Percentiles rank a stretch among this genome's conserved stretches.
phyloP scores from a whole-genome alignment of 2,797 vertebrate genomes.

The Tokudaia muenninki region DNA sequence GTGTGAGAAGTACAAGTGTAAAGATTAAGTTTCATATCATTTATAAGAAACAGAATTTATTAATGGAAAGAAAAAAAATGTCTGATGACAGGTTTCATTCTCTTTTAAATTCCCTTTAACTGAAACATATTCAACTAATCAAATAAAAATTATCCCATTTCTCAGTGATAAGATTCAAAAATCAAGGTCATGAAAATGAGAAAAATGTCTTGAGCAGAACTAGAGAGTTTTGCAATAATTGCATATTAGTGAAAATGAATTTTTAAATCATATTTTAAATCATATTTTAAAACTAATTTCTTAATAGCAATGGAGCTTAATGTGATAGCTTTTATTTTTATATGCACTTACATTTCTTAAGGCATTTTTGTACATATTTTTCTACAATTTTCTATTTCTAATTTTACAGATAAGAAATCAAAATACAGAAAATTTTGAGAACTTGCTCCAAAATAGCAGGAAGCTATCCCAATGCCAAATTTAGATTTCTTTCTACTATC shows the following conservation, averaged over 20 bases:
- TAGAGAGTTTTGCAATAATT: slow-evolving; percentile 39
- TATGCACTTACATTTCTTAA: slow-evolving; percentile 25
- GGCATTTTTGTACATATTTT: slow-evolving; percentile 40
- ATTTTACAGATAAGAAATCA: slow-evolving; percentile 45
- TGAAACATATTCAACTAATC: slow-evolving; percentile 44
- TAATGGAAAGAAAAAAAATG: slow-evolving; percentile 41
- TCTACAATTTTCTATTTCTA: not conserved
- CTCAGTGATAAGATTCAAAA: slow-evolving; percentile 50
- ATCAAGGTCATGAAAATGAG: slow-evolving; percentile 37
- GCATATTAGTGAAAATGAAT: slow-evolving; percentile 37
- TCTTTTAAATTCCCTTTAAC: slow-evolving; percentile 40
- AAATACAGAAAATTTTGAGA: slow-evolving; percentile 44
- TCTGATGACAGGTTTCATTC: not conserved
- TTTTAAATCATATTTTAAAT: slow-evolving; percentile 37
- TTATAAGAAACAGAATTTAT: slow-evolving; percentile 36
- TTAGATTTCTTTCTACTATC: slow-evolving; percentile 55
- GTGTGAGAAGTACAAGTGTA: not conserved
- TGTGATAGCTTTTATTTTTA: slow-evolving; percentile 27
- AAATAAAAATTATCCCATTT: slow-evolving; percentile 48
- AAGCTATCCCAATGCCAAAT: slow-evolving; percentile 56
- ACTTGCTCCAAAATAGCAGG: slow-evolving; percentile 42
- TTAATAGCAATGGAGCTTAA: slow-evolving; percentile 15
- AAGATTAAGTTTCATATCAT: not conserved
- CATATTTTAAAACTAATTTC: slow-evolving; percentile 56
- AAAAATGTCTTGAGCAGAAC: not conserved